Percentiles rank a stretch among this genome's conserved stretches.
Conservation (phyloP, 2,888 invertebrate species). For the Bombylius major region DNA sequence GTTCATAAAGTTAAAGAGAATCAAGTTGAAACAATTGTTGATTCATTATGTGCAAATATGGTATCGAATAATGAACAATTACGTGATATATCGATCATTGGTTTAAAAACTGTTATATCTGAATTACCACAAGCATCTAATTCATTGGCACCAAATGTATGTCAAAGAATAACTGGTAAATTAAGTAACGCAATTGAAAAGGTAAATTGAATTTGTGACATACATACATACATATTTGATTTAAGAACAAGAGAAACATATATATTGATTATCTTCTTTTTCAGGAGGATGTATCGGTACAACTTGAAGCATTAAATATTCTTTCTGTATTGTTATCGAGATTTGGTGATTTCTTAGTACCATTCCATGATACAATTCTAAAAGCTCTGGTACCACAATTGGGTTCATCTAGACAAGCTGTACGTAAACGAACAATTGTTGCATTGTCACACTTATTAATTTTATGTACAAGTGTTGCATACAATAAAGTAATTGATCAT, state of each 20-base stretch:
- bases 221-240: no score
- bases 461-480: conserved; percentile 75
- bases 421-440: conserved; percentile 90
- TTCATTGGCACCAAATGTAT: no score
- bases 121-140: no score
- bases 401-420: conserved; percentile 82
- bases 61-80: no score
- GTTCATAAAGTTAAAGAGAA: no score
- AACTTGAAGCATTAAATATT: conserved; percentile 93
- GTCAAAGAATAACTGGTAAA: conserved; percentile 86
- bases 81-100: no score
- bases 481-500: conserved; percentile 81
- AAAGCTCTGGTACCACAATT: conserved; percentile 84
- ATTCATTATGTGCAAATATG: no score
- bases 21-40: no score
- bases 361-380: conserved; percentile 74
- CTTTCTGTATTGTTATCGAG: conserved; percentile 84
- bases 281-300: conserved; percentile 96
- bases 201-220: no score
- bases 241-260: no score
- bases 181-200: conserved; percentile 74
- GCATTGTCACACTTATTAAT: conserved; percentile 82
- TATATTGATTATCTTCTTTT: not conserved
- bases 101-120: no score
- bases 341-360: conserved; percentile 79